Evolutionary conservation across 2,888 invertebrate genomes (phyloP).

Genomic region (Latrodectus hesperus): DNA sequence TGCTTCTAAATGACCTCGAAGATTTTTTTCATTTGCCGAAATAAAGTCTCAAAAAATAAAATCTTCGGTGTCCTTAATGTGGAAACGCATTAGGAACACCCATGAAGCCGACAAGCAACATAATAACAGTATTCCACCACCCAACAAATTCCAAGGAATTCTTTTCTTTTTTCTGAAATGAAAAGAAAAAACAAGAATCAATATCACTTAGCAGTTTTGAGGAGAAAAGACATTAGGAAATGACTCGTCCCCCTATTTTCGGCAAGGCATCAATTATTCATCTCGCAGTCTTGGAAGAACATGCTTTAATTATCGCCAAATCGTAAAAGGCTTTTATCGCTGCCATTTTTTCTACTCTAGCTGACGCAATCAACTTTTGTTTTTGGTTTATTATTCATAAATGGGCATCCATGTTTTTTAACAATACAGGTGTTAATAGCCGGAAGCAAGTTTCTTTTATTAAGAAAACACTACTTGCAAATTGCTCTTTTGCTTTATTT

Average conservation of each 20-base stretch:
- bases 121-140: conserved; percentile 49
- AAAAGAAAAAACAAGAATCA: conserved; percentile 13
- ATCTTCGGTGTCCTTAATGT: conserved; percentile 46
- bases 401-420: too few species aligned
- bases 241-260: conserved; percentile 7
- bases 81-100: conserved; percentile 39
- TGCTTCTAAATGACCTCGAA: too few species aligned
- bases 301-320: conserved; percentile 36
- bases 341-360: not conserved
- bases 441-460: too few species aligned
- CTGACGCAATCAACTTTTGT: too few species aligned
- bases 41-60: too few species aligned
- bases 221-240: conserved; percentile 7
- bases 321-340: conserved; percentile 3
- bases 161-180: conserved; percentile 13
- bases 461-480: too few species aligned
- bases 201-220: conserved; percentile 45
- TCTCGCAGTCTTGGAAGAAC: conserved; percentile 18
- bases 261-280: conserved; percentile 53
- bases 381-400: too few species aligned
- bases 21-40: too few species aligned
- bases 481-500: too few species aligned
- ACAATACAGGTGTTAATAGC: too few species aligned
- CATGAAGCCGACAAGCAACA: conserved; percentile 31
- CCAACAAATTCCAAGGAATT: not conserved